Conservation (phyloP, 2,113 vertebrate genomes). For the Boulengeromyrus knoepffleri region DNA sequence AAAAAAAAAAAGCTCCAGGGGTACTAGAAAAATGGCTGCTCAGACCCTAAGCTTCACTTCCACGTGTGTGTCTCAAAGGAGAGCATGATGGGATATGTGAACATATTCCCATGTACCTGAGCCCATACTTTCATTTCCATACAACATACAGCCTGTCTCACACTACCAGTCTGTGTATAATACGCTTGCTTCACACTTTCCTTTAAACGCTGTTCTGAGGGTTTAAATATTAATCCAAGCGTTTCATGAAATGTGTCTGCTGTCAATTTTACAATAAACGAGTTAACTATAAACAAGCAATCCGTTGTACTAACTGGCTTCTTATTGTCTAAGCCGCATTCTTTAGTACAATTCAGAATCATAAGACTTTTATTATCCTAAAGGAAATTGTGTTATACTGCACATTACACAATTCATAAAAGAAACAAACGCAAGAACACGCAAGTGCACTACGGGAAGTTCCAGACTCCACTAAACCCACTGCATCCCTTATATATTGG, state of each 20-base stretch:
- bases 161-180: background rate
- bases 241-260: conserved; percentile 1
- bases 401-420: background rate
- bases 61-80: background rate
- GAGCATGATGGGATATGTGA: background rate
- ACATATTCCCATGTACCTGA: background rate
- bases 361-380: background rate
- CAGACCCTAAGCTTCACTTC: background rate
- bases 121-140: background rate
- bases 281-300: background rate
- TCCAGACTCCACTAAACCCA: background rate
- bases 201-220: background rate
- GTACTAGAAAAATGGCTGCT: background rate
- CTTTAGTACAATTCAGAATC: background rate
- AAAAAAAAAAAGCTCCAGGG: background rate
- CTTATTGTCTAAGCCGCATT: background rate
- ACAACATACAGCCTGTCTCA: background rate
- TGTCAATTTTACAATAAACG: background rate
- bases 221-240: conserved; percentile 20
- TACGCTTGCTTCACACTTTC: background rate
- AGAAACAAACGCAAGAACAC: too few relatives aligned
- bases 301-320: background rate
- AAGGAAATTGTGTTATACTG: background rate
- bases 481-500: background rate
- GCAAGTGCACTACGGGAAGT: background rate